Evolutionary conservation across 2,888 invertebrate genomes (phyloP), one percentile per base, ranked within the genome.

Genomic region (Eupithecia subfuscata): DNA sequence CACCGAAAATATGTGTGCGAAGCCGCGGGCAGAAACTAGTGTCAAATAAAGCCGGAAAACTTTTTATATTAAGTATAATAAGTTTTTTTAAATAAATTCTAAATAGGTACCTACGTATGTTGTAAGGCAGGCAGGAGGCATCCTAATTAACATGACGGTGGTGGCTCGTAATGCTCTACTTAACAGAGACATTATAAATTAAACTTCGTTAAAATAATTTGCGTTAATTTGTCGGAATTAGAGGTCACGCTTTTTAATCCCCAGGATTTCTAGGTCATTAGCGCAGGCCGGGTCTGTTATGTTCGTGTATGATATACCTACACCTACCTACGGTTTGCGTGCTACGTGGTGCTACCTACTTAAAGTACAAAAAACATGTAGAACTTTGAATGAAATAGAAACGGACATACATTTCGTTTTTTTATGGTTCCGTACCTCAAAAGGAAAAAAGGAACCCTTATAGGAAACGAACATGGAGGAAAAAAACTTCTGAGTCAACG

Each of bases 191-290:
- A 64, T 16, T 34, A 60, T 12, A 34, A 63, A 64, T 64, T 64
- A 34, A 34, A 34, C 34, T 18, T 34, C 30, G 1, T 64, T 64
- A 64, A 30, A 64, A 64, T 64, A 64, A 34, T 64, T 64, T 64
- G 2, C 64, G 64, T 64, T 64, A 34, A 34, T 34, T 18, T 34
- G 64, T 18, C 25, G 34, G 34, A 64, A 9, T 34, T 34, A 8
- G 34, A 34, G 18, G 34, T 34, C 64, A 64, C 18, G 64, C 64
- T 64, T 64, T 64, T 64, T 64, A 64, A 64, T 64, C 34, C 18
- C 60, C 12, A 60, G 25, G 14, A 25, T 60, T 60, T 60, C 56
- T 4, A n/a, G n/a, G 52, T n/a, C 52, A n/a, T n/a, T 9, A 52
- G n/a, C n/a, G n/a, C 8, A 52, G n/a, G 9, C n/a, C n/a, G n/a